These are phyloP conservation scores for Budorcas taxicolor DNA, from an alignment of 2,113 vertebrate species.

Conservation along the genomic window DNA sequence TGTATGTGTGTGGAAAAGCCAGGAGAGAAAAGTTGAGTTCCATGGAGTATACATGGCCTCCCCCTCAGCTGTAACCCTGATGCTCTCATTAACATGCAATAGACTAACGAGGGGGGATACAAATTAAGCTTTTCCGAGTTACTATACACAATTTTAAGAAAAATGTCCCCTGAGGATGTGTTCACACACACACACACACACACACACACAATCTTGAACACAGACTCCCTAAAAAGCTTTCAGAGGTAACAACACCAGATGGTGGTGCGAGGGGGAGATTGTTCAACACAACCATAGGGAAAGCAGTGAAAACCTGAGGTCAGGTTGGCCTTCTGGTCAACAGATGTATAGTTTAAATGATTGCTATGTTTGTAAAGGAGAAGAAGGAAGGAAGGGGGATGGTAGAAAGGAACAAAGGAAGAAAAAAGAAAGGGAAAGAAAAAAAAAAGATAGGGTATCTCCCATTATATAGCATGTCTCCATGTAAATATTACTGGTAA, in stretches of 20 bases:
- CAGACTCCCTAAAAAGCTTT: background rate
- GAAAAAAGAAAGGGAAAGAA: background rate
- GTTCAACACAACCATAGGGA: background rate
- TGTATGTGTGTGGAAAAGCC: background rate
- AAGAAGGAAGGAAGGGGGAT: background rate
- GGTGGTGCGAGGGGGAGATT: background rate
- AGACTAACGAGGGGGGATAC: background rate
- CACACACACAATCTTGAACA: background rate
- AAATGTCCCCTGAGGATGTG: background rate
- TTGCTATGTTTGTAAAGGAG: background rate
- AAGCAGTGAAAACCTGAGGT: background rate
- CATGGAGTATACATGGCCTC: background rate
- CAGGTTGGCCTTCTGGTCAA: slow-evolving; percentile 18
- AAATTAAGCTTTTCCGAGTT: background rate
- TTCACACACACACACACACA: background rate
- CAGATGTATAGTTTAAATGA: background rate
- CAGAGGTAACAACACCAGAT: slow-evolving; percentile 15
- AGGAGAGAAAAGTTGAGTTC: background rate
- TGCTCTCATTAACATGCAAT: background rate
- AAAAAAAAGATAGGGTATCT: background rate
- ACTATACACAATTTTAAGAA: background rate
- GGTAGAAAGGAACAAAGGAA: background rate
- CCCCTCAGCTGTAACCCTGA: background rate
- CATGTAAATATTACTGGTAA: background rate
- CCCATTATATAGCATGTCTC: background rate